Evolutionary conservation across 2,113 vertebrate genomes (phyloP).

Genomic region (Gobiocypris rarus): DNA sequence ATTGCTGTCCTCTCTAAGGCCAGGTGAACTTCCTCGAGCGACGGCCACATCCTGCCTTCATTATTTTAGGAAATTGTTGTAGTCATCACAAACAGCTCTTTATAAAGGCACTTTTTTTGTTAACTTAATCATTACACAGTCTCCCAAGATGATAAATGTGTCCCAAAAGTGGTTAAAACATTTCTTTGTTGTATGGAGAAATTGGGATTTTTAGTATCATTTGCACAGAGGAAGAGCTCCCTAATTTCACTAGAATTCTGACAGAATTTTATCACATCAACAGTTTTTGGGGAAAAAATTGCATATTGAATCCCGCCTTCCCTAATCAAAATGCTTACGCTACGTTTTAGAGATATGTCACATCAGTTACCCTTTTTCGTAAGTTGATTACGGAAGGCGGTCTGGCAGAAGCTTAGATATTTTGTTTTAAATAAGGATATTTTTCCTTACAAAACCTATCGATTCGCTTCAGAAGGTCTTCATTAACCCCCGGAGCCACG

Average conservation of each 20-base stretch:
- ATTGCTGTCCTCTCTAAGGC: not conserved
- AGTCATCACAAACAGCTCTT: not conserved
- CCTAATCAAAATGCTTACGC: too few species aligned
- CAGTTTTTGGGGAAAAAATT: not conserved
- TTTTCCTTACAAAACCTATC: too few species aligned
- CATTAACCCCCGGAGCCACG: too few species aligned
- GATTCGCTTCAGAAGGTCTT: too few species aligned
- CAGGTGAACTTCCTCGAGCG: slow-evolving; percentile 27
- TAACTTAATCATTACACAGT: not conserved
- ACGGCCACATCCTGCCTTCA: not conserved
- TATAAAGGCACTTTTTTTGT: not conserved
- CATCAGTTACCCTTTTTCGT: too few species aligned
- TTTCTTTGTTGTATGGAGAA: not conserved
- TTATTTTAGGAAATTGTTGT: slow-evolving; percentile 15
- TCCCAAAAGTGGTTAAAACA: not conserved
- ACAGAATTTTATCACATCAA: not conserved
- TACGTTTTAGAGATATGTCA: too few species aligned
- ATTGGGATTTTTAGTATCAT: not conserved
- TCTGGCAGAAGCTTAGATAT: too few species aligned
- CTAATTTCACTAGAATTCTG: not conserved
- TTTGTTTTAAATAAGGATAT: too few species aligned
- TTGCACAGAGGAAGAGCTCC: not conserved
- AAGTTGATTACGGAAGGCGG: too few species aligned
- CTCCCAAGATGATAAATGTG: not conserved
- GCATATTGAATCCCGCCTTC: not conserved